Conservation (phyloP, 2,113 vertebrate species). For the Vombatus ursinus region DNA sequence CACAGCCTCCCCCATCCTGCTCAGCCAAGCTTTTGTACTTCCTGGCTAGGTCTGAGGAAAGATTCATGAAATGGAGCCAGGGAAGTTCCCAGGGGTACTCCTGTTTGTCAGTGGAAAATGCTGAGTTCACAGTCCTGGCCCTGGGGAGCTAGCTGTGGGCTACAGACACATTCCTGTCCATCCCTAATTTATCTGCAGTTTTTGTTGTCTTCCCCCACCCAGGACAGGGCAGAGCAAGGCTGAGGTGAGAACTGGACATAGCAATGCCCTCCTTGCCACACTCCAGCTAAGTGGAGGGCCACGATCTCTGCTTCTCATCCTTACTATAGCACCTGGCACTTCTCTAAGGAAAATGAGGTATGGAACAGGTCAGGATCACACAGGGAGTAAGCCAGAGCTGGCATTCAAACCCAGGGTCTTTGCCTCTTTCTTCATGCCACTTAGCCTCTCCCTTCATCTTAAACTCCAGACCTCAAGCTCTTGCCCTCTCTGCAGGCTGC, state of each 20-base stretch:
- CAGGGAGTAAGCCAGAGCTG: not conserved
- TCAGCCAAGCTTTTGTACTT: not conserved
- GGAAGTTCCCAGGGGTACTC: not conserved
- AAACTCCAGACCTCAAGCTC: not conserved
- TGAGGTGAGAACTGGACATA: not conserved
- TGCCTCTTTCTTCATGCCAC: too few relatives aligned
- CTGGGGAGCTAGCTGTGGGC: not conserved
- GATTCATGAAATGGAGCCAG: not conserved
- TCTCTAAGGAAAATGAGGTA: not conserved
- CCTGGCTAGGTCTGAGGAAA: not conserved
- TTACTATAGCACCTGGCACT: not conserved
- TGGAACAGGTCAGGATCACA: not conserved
- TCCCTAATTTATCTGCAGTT: not conserved
- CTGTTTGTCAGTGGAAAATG: constrained; percentile 14
- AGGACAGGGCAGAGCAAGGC: not conserved
- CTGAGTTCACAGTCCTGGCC: not conserved
- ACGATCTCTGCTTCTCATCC: not conserved
- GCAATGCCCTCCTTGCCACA: not conserved
- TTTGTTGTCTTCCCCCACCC: not conserved
- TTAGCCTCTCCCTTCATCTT: not conserved
- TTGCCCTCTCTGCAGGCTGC: not conserved
- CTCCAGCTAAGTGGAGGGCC: not conserved
- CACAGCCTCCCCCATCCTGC: not conserved
- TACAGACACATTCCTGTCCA: not conserved
- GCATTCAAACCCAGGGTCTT: not conserved